Base-by-base conservation (phyloP, 2,797 vertebrate genomes). In the Arrhamphus sclerolepis region DNA sequence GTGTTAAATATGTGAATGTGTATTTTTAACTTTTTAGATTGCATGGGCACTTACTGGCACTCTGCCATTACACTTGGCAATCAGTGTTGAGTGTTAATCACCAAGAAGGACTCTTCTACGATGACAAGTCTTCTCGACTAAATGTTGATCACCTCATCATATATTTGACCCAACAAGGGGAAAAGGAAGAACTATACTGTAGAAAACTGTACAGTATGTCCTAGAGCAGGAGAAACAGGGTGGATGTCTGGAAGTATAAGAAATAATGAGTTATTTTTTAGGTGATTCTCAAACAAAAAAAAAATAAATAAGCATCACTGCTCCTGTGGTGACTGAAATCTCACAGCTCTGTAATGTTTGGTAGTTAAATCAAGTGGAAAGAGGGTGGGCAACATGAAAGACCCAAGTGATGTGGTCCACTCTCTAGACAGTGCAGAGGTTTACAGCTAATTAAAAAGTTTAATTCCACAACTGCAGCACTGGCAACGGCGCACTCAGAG, bases 381-480 rank as follows among this genome's bases (percentile, higher is more conserved):
- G 76, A 68, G 67, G 72, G 16, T 42, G 80, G 71, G 67, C 67
- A 69, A 60, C 29, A 70, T 88, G 85, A 84, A 72, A 81, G 74
- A 78, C 80, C 80, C 57, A 68, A 71, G 70, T 66, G 73, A 74
- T 75, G 83, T 43, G 26, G 86, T 86, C 85, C 79, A 72, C 62
- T 86, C 83, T 89, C 85, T 72, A 48, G 71, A 89, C 81, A 78
- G 72, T 58, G 50, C 73, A 56, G 74, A 83, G 86, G 81, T 83
- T 73, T 68, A 77, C 81, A 81, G 85, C 87, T 92, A 92, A 93
- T 93, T 92, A 92, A 92, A 92, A 93, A 92, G 88, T 91, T 92
- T 85, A 91, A 93, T 93, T 92, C 88, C 78, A 69, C 80, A 76
- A 91, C 90, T 82, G 81, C 84, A 72, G 77, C 58, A 54, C 67